Evolutionary conservation across 2,888 invertebrate species (phyloP).

Genomic region (Tiliacea citrago): DNA sequence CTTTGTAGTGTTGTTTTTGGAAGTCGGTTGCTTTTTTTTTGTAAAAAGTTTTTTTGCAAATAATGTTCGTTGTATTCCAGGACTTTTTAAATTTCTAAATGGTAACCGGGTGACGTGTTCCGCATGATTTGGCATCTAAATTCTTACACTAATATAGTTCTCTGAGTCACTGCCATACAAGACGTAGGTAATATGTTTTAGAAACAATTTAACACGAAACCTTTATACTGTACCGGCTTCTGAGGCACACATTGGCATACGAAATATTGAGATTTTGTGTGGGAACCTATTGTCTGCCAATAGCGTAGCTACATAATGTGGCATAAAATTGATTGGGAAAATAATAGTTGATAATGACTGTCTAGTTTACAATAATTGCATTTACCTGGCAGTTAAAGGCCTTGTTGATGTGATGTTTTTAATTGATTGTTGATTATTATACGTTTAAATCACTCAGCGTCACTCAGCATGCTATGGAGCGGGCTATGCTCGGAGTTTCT

Average conservation of each 20-base stretch:
- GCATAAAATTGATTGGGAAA: slow-evolving; percentile 47
- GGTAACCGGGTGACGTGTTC: not conserved
- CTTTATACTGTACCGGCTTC: slow-evolving; percentile 11
- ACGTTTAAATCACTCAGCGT: too few species aligned
- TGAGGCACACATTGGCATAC: slow-evolving; percentile 27
- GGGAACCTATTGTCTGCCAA: slow-evolving; percentile 62
- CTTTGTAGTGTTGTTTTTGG: too few species aligned
- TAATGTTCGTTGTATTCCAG: not conserved
- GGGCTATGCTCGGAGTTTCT: too few species aligned
- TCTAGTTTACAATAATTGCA: slow-evolving; percentile 20
- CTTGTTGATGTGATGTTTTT: not conserved
- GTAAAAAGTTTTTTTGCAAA: too few species aligned
- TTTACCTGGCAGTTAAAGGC: not conserved
- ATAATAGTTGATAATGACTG: slow-evolving; percentile 41
- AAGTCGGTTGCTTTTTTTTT: too few species aligned
- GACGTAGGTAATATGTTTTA: not conserved
- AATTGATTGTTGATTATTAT: slow-evolving; percentile 1
- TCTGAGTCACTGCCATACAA: slow-evolving; percentile 16
- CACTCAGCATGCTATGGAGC: too few species aligned
- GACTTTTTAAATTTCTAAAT: not conserved
- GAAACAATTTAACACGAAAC: slow-evolving; percentile 14
- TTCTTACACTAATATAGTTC: too few species aligned
- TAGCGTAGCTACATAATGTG: slow-evolving; percentile 23
- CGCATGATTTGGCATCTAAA: too few species aligned
- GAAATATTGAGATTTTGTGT: slow-evolving; percentile 51